These are phyloP conservation scores for Strigamia transsilvanica DNA, from an alignment of 2,888 invertebrate genomes.

Conservation along the genomic window DNA sequence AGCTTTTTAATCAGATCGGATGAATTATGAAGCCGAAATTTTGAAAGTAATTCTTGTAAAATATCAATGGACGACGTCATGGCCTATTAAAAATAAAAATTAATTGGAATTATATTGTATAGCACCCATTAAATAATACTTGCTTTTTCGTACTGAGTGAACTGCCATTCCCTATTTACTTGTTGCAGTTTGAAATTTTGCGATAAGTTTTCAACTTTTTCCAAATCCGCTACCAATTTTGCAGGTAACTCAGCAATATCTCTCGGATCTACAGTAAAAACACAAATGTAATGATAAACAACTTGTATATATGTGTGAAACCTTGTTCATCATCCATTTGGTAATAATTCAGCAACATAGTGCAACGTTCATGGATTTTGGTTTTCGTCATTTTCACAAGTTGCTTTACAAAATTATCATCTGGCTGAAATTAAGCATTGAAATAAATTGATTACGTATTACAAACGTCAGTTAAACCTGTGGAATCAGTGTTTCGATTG, in stretches of 20 bases:
- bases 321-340: slow-evolving; percentile 2
- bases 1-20: background rate
- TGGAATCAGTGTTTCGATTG: background rate
- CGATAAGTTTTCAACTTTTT: background rate
- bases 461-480: background rate
- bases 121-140: background rate
- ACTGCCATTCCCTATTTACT: slow-evolving; percentile 10
- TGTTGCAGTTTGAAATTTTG: background rate
- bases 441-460: background rate
- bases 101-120: background rate
- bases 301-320: background rate
- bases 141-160: slow-evolving; percentile 33
- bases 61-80: background rate
- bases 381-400: background rate
- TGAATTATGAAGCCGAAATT: background rate
- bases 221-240: background rate
- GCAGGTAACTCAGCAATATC: slow-evolving; percentile 21
- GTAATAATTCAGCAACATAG: background rate
- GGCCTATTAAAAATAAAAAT: background rate
- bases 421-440: background rate
- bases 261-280: background rate
- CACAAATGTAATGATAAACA: background rate
- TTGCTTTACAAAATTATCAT: background rate
- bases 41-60: slow-evolving; percentile 4
- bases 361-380: background rate